Evolutionary conservation across 1,140 invertebrate genomes (phyloP).

Genomic region (Theocolax elegans): DNA sequence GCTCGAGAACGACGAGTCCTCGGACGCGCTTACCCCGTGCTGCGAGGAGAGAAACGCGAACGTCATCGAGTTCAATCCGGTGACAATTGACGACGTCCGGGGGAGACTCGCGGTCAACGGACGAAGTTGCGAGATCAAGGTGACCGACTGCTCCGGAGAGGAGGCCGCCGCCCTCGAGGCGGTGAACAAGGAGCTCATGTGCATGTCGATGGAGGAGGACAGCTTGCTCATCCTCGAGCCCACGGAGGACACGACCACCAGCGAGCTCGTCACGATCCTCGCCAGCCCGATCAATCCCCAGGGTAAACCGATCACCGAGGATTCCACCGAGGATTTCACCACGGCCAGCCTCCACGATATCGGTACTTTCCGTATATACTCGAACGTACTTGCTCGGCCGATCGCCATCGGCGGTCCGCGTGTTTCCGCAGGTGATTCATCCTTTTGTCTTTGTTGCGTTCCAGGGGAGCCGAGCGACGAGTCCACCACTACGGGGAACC

Average conservation of each 20-base stretch:
- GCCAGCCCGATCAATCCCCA: slow-evolving; percentile 69
- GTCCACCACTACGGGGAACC: no score
- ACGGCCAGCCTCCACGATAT: background rate
- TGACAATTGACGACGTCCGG: slow-evolving; percentile 60
- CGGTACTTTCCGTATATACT: no score
- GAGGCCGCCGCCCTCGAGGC: background rate
- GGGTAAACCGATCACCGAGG: slow-evolving; percentile 2
- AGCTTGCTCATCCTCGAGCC: slow-evolving; percentile 68
- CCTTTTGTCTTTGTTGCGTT: no score
- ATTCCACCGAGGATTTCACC: background rate
- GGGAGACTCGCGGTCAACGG: slow-evolving; percentile 41
- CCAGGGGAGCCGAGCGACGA: no score
- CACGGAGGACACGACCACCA: slow-evolving; percentile 70
- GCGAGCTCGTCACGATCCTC: slow-evolving; percentile 69
- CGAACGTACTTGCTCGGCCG: no score
- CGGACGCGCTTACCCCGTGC: slow-evolving; percentile 46
- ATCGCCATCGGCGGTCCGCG: no score
- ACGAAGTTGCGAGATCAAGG: slow-evolving; percentile 4
- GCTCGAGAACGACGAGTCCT: slow-evolving; percentile 55
- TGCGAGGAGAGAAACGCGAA: slow-evolving; percentile 50
- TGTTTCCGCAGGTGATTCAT: no score
- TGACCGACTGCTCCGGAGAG: background rate
- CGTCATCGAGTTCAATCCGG: slow-evolving; percentile 60
- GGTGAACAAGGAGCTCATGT: slow-evolving; percentile 54
- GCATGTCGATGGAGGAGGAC: slow-evolving; percentile 71